Conservation (phyloP, 2,113 vertebrate genomes). For the Microcebus murinus region DNA sequence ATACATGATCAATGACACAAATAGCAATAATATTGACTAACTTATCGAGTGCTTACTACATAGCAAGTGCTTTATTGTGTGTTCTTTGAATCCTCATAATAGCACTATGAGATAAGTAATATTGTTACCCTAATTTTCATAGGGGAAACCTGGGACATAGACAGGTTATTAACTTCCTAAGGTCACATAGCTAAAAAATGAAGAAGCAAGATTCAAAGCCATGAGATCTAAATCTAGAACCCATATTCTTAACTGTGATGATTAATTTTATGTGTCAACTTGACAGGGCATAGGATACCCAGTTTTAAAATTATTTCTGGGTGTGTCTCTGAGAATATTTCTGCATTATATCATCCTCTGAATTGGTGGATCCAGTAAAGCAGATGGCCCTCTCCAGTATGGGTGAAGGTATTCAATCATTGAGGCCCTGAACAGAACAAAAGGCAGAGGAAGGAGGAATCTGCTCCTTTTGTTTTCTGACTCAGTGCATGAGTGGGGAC, state of each 20-base stretch:
- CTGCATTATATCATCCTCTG: neutral
- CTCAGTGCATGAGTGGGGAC: neutral
- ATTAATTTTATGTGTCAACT: neutral
- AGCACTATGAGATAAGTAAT: neutral
- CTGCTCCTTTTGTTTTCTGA: neutral
- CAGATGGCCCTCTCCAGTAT: neutral
- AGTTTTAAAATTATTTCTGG: neutral
- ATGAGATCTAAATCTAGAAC: constrained; percentile 19
- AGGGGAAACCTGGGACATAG: neutral
- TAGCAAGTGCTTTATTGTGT: neutral
- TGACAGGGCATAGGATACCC: neutral
- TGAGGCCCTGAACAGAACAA: neutral
- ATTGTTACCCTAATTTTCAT: neutral
- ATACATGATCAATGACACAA: neutral
- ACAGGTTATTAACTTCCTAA: neutral
- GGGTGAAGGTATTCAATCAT: neutral
- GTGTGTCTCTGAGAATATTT: neutral
- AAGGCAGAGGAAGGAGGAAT: neutral
- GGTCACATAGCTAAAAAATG: neutral
- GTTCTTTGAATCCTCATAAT: neutral
- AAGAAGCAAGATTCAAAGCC: neutral
- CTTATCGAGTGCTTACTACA: constrained; percentile 6
- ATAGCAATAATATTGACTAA: neutral
- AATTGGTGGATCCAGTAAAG: neutral
- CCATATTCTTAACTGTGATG: neutral